Evolutionary conservation across 2,888 invertebrate genomes (phyloP), one percentile per base, ranked within the genome.

Genomic region (Watsonalla binaria): DNA sequence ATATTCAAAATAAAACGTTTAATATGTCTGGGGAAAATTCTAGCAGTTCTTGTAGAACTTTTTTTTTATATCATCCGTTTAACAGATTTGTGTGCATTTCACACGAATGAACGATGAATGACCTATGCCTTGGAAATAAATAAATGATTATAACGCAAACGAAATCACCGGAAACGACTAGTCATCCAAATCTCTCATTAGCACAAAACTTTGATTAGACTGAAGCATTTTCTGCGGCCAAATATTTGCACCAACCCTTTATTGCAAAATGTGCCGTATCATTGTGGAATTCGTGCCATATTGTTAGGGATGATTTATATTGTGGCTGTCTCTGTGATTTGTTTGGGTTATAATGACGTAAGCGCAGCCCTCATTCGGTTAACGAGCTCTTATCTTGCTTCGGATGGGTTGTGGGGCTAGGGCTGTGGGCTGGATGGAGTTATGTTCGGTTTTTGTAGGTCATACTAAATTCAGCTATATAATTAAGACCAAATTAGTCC

Each of bases 251-350:
- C 11, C 42, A 11, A 42, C 42, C 42, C 42, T 42, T 42, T 42
- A 11, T 11, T 42, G 42, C 11, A 11, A 11, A 42, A 42, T 42
- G 42, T 42, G 42, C 11, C 42, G 8, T 42, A 42, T 42, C 42
- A 42, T 11, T 42, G 42, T 11, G 42, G 42, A 42, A 11, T 42
- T 55, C n/a, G 54, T 47, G 42, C 51, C 55, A 61, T 59, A 61
- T 59, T 63, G 60, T 63, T 54, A 51, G 33, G 57, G 54, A 60
- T 65, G 67, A 64, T 65, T 64, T 62, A 62, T 62, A 57, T 42
- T 42, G 42, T 8, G 47, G 52, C 62, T 54, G 61, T 61, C 62
- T 59, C 63, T 53, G 51, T 65, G 67, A 65, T 67, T 65, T 65
- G 67, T 67, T 57, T 54, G 56, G 60, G 60, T 55, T 58, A 64